Evolutionary conservation across 2,797 vertebrate species (phyloP), one percentile per base, ranked within the genome.

Genomic region (Diglossa cyanea): DNA sequence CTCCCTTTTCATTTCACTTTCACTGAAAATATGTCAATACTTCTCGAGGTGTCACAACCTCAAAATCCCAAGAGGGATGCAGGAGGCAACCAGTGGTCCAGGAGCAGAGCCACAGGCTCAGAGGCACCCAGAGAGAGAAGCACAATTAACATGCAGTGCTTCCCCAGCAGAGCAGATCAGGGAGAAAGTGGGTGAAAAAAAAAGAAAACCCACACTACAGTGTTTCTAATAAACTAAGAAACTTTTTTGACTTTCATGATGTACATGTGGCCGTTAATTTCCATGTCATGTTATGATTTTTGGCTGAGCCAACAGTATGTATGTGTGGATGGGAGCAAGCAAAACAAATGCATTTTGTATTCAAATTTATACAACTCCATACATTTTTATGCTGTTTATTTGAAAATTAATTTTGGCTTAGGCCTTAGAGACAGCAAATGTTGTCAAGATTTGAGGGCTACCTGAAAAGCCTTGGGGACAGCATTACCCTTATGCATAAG

Each of bases 401-500:
- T 98, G 98, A 98, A 98, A 98, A 98, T 98, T 98, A 98, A 98
- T 98, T 98, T 98, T 98, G 98, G 98, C 97, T 98, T 97, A 98
- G 97, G 97, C 98, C 98, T 98, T 97, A 97, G 98, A 98, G 98
- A 98, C 98, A 98, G 98, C 98, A 98, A 98, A 98, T 97, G 98
- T 98, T 98, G 98, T 98, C 98, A 98, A 98, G 98, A 98, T 98
- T 98, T 98, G 98, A 98, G 98, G 98, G 98, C 98, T 98, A 98
- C 98, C 98, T 98, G 98, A 98, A 98, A 98, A 98, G 98, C 98
- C 98, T 98, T 98, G 95, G 98, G 98, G 98, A 99, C 98, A 98
- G 98, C 98, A 98, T 98, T 99, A 98, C 98, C 98, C 98, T 98
- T 99, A 98, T 98, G 98, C 98, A 98, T 98, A 98, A 98, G 98